Base-by-base conservation (phyloP, 1,140 invertebrate species). In the Lasioglossum albipes region DNA sequence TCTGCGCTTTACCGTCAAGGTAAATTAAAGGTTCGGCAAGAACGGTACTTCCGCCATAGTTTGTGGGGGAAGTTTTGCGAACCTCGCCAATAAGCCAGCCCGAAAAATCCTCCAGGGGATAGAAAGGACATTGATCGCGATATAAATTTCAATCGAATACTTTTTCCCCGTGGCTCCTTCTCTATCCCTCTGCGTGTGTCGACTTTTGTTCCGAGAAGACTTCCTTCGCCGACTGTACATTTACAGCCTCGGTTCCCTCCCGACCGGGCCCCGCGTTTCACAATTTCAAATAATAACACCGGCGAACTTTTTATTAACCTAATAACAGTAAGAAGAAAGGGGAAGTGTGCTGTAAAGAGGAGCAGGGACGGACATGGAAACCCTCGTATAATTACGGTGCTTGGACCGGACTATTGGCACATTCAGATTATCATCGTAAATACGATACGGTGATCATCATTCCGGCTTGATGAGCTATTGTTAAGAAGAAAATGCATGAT, bases 121-220 rank as follows among this genome's bases (percentile, higher is more conserved):
- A 2, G 45, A 49, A 2, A 49, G 45, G 45, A 36, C 67, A 77
- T 77, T 62, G 75, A 77, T 77, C 75, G 67, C 27, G 3, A 49
- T 77, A 77, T 77, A 77, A 77, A 77, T 77, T 77, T 77, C 75
- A 71, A 77, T 77, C 68, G 75, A 62, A 77, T 71, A 77, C 42
- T 77, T 62, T 65, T 36, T 36, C 5, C 36, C 36, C 36, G 36
- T 36, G 36, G 36, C 36, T 36, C 36, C 5, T 5, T 36, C 36
- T 5, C 2, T 36, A 1, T 36, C 36, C 3, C 36, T 36, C 36
- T 10, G 42, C 73, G n/a, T 10, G 0, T 41, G 2, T 27, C 31
- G 20, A 10, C 18, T 0, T 45, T 9, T 2, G 45, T 49, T 13
- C 10, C 10, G 10, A 13, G 20, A 49, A 77, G 71, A 57, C 71